Evolutionary conservation across 1,140 invertebrate species (phyloP).

Genomic region (Marisa cornuarietis): DNA sequence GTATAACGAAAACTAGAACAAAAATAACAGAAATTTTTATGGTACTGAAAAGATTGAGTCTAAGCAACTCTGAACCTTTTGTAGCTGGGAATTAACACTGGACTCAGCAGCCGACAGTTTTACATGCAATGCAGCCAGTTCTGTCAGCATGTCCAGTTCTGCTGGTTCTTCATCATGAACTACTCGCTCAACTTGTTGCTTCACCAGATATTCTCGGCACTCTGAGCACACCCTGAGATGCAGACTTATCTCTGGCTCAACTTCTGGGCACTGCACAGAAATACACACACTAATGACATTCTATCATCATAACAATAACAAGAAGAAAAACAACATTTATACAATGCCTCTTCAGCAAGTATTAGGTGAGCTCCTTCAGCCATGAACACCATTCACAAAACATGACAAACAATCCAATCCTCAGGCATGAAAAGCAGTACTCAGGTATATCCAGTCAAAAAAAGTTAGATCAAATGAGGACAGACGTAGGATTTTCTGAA

Average conservation of each 20-base stretch:
- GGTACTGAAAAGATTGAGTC: neutral
- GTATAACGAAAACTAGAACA: too few species aligned
- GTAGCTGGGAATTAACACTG: slow-evolving; percentile 34
- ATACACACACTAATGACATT: neutral
- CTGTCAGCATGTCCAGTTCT: slow-evolving; percentile 26
- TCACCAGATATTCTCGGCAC: slow-evolving; percentile 43
- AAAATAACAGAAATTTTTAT: neutral
- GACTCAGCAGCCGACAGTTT: slow-evolving; percentile 23
- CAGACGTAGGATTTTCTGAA: too few species aligned
- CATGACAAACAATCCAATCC: too few species aligned
- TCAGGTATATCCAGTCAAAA: too few species aligned
- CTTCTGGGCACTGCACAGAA: slow-evolving; percentile 49
- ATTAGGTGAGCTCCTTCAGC: too few species aligned
- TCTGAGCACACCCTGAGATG: slow-evolving; percentile 45
- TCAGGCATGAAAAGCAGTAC: too few species aligned
- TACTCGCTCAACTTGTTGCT: slow-evolving; percentile 15
- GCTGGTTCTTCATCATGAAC: neutral
- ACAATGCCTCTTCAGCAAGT: too few species aligned
- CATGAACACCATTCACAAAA: too few species aligned
- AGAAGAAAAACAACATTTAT: too few species aligned
- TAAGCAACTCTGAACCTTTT: slow-evolving; percentile 26
- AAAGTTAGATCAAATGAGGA: too few species aligned
- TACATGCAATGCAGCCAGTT: slow-evolving; percentile 23
- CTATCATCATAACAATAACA: neutral
- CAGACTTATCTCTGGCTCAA: slow-evolving; percentile 53